phyloP scores from a whole-genome alignment of 2,113 vertebrate species.

The Psittacula cyanocephala region DNA sequence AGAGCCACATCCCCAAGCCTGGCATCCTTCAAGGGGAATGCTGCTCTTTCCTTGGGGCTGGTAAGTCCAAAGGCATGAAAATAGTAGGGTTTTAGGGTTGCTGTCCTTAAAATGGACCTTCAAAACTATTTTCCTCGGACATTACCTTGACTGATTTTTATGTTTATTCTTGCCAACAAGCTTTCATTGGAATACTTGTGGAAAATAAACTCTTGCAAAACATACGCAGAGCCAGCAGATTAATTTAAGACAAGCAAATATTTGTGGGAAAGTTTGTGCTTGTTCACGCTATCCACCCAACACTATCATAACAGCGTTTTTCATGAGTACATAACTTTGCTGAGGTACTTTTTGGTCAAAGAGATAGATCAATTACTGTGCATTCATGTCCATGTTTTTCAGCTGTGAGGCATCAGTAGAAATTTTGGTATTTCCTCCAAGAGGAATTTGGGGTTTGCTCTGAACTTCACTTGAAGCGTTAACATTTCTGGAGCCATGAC shows the following conservation, averaged over 20 bases:
- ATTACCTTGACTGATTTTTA: neutral
- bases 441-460: constrained; percentile 32
- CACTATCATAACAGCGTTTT: constrained; percentile 8
- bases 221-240: neutral
- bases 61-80: neutral
- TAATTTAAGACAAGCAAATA: constrained; percentile 41
- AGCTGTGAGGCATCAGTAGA: neutral
- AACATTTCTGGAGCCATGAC: constrained; percentile 36
- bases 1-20: neutral
- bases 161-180: neutral
- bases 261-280: constrained; percentile 47
- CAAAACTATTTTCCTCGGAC: constrained; percentile 7
- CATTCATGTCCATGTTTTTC: neutral
- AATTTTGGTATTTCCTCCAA: neutral
- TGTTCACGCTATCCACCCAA: neutral
- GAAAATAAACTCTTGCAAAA: neutral
- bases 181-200: constrained; percentile 22
- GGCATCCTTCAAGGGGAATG: neutral
- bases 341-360: neutral
- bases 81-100: neutral
- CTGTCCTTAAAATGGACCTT: neutral
- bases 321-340: neutral
- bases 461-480: constrained; percentile 14
- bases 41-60: neutral
- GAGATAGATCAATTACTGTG: neutral